phyloP scores from a whole-genome alignment of 2,888 invertebrate genomes.

The Acleris literana region DNA sequence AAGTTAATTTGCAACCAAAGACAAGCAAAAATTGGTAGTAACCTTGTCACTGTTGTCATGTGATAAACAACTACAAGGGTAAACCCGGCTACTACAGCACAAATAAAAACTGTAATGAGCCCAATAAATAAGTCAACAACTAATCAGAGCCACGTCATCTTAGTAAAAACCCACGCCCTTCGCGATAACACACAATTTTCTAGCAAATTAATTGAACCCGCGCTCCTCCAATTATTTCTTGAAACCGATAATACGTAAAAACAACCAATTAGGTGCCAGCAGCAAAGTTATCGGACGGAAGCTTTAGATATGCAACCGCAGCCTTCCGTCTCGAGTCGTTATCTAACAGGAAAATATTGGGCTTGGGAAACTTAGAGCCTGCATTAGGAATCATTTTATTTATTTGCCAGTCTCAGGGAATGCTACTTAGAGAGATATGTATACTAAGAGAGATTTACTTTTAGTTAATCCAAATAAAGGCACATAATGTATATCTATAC shows the following conservation, averaged over 20 bases:
- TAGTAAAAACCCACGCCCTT: slow-evolving; percentile 1
- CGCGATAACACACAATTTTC: slow-evolving; percentile 23
- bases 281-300: slow-evolving; percentile 37
- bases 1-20: too few relatives aligned
- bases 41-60: too few relatives aligned
- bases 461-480: too few relatives aligned
- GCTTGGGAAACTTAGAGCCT: not conserved
- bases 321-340: slow-evolving; percentile 42
- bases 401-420: not conserved
- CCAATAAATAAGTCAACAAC: not conserved
- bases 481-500: too few relatives aligned
- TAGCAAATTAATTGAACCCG: slow-evolving; percentile 21
- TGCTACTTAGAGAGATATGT: too few relatives aligned
- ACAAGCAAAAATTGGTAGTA: too few relatives aligned
- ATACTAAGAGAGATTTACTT: too few relatives aligned
- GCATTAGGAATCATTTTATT: not conserved
- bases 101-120: not conserved
- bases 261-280: slow-evolving; percentile 38
- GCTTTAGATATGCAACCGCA: slow-evolving; percentile 45
- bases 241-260: slow-evolving; percentile 33
- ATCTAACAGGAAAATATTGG: slow-evolving; percentile 8
- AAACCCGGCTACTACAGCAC: not conserved
- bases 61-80: too few relatives aligned
- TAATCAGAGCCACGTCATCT: not conserved
- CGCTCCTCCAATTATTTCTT: not conserved